phyloP scores from a whole-genome alignment of 1,140 invertebrate species.

The Neotoxoptera formosana region DNA sequence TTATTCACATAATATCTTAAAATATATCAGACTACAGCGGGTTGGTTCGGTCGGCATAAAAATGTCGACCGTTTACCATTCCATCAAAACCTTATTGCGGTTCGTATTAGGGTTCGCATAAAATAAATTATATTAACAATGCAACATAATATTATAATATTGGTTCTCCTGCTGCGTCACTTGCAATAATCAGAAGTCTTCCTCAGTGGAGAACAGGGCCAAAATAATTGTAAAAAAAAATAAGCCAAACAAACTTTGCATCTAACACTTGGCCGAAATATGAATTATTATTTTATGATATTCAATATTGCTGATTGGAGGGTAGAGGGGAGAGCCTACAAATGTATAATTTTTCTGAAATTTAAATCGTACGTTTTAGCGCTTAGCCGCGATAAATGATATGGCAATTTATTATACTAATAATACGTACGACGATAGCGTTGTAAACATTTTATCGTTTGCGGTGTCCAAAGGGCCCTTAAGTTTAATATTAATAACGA shows the following conservation, averaged over 20 bases:
- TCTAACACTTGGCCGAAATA: no score
- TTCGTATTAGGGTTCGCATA: neutral
- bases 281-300: neutral
- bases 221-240: no score
- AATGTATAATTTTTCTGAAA: neutral
- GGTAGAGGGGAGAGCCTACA: neutral
- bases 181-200: no score
- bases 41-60: neutral
- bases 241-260: no score
- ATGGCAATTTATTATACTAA: neutral
- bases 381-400: neutral
- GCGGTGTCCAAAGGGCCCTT: neutral
- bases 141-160: neutral
- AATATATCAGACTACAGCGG: neutral
- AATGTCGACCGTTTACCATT: neutral
- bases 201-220: no score
- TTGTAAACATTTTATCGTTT: conserved; percentile 17
- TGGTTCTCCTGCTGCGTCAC: no score
- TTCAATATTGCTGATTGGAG: neutral
- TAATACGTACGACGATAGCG: neutral
- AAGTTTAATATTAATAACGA: conserved; percentile 28
- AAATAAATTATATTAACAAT: neutral
- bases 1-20: neutral
- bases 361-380: neutral
- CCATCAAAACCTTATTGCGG: neutral